phyloP scores from a whole-genome alignment of 2,797 vertebrate genomes.

The Premnoplex brunnescens region DNA sequence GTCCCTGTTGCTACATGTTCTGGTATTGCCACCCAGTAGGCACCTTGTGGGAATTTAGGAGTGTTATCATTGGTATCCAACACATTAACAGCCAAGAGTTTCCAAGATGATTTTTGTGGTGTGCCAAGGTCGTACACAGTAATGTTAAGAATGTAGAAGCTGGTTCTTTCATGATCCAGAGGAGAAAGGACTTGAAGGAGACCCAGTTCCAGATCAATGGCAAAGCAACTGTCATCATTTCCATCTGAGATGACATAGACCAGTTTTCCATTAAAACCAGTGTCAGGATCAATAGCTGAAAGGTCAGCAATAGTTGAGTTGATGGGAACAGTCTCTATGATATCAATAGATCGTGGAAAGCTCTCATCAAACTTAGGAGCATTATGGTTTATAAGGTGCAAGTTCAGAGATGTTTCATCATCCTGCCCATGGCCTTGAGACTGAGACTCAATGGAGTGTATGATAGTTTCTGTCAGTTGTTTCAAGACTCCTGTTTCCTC shows the following conservation, averaged over 20 bases:
- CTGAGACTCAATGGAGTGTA: conserved; percentile 86
- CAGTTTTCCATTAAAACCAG: conserved; percentile 88
- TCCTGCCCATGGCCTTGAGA: conserved; percentile 78
- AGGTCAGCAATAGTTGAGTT: conserved; percentile 83
- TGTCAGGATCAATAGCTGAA: conserved; percentile 86
- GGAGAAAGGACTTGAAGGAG: conserved; percentile 84
- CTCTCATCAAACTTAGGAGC: conserved; percentile 85
- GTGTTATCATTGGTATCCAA: conserved; percentile 91
- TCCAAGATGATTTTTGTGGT: conserved; percentile 91
- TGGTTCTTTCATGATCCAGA: conserved; percentile 88
- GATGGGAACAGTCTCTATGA: conserved; percentile 82
- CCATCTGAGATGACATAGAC: conserved; percentile 90
- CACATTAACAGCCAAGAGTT: conserved; percentile 88
- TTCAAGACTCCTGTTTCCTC: conserved; percentile 87
- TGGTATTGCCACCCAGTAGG: conserved; percentile 82
- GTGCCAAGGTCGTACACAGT: conserved; percentile 90
- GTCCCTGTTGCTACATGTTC: conserved; percentile 85
- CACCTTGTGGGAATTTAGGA: conserved; percentile 86
- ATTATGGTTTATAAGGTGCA: conserved; percentile 87
- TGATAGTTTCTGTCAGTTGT: conserved; percentile 87
- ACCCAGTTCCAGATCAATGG: conserved; percentile 87
- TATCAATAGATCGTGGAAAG: conserved; percentile 86
- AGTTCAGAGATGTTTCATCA: conserved; percentile 84
- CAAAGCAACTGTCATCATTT: conserved; percentile 91
- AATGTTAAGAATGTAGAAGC: conserved; percentile 92